Base-by-base conservation (phyloP, 53 echinoderm and acorn worm species). In the Arbacia lixula region DNA sequence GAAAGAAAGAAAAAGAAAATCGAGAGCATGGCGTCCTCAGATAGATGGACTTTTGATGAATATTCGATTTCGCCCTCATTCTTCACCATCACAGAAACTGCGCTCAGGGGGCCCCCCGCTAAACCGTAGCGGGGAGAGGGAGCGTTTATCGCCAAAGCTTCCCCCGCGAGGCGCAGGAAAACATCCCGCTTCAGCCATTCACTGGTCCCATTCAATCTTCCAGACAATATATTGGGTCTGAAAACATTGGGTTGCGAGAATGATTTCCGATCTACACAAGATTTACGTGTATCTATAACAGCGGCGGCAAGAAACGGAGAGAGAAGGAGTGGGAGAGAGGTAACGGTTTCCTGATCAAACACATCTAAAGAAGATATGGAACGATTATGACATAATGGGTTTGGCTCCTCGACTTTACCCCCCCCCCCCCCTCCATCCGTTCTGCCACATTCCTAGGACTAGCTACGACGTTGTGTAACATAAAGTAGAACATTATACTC, bases 211-310 rank as follows among this genome's bases (percentile, higher is more conserved):
- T 52, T 81, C 33, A 81, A 81, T 81, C 43, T 64, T 40, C 36
- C 41, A 81, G 27, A 49, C 82, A 81, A 81, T 81, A 81, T 81
- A 81, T 81, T 81, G 39, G 40, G 64, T 81, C 46, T 63, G 64
- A 64, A 81, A 81, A 77, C 77, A 77, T 21, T 10, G 46, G 52
- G 43, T 69, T 29, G 69, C 41, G 69, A 43, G 21, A 41, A 43
- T 69, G 69, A 69, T 69, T 46, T 69, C 43, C 69, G 43, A 3
- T 69, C 69, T 43, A 69, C n/a, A n/a, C n/a, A n/a, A n/a, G n/a
- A n/a, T n/a, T n/a, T n/a, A n/a, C n/a, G n/a, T n/a, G n/a, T n/a
- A n/a, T n/a, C n/a, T n/a, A n/a, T n/a, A n/a, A n/a, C n/a, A n/a
- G n/a, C n/a, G n/a, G n/a, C n/a, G n/a, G n/a, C n/a, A n/a, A n/a